These are phyloP conservation scores for Papilio elwesi DNA, from an alignment of 2,888 invertebrate genomes.

Conservation along the genomic window DNA sequence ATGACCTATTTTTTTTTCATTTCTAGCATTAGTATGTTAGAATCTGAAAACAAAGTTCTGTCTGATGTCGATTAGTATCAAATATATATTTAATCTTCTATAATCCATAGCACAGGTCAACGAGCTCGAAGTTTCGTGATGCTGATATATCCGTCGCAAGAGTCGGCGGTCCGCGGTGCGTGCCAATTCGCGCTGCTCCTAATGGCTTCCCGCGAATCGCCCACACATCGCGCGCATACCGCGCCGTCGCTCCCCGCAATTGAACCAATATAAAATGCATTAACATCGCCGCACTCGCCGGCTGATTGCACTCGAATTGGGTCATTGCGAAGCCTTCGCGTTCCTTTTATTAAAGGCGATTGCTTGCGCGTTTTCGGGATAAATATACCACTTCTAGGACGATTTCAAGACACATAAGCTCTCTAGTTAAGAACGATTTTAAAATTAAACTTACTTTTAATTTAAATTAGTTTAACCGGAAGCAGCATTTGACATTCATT, in stretches of 20 bases:
- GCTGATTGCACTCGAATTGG: constrained; percentile 74
- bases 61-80: too few species aligned
- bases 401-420: too few species aligned
- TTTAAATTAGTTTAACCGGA: too few species aligned
- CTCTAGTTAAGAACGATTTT: too few species aligned
- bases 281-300: constrained; percentile 75
- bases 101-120: not conserved
- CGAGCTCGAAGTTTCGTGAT: not conserved
- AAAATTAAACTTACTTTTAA: too few species aligned
- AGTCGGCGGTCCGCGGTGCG: constrained; percentile 52
- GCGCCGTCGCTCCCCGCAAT: constrained; percentile 79
- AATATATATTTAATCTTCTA: not conserved
- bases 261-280: constrained; percentile 85
- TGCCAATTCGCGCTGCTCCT: constrained; percentile 71
- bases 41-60: too few species aligned
- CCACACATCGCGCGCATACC: constrained; percentile 79
- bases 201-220: constrained; percentile 80
- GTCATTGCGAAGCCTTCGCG: constrained; percentile 63
- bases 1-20: too few species aligned
- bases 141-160: constrained; percentile 3
- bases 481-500: too few species aligned
- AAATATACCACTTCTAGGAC: not conserved
- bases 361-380: constrained; percentile 1
- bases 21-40: too few species aligned
- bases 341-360: constrained; percentile 39